phyloP scores from a whole-genome alignment of 1,140 invertebrate species.

The Bombus vancouverensis region DNA sequence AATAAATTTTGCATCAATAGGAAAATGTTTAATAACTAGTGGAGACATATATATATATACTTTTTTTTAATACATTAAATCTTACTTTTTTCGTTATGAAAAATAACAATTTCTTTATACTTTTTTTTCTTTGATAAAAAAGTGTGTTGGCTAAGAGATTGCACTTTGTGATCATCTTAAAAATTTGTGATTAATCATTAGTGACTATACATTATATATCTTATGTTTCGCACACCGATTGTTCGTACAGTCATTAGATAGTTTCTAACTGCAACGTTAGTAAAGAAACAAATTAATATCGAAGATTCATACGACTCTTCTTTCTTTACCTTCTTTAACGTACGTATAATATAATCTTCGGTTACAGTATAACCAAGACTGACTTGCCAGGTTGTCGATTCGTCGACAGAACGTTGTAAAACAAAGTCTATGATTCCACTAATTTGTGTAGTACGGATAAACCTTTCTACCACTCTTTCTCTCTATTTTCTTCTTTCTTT shows the following conservation, averaged over 20 bases:
- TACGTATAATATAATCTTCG: slow-evolving; percentile 55
- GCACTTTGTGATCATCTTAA: slow-evolving; percentile 83
- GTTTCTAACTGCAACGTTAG: slow-evolving; percentile 64
- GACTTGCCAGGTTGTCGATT: slow-evolving; percentile 49
- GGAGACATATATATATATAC: slow-evolving; percentile 72
- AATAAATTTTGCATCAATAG: slow-evolving; percentile 76
- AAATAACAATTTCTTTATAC: slow-evolving; percentile 83
- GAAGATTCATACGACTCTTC: slow-evolving; percentile 48
- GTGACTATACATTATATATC: slow-evolving; percentile 71
- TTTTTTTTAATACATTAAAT: slow-evolving; percentile 77
- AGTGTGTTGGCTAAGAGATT: slow-evolving; percentile 82
- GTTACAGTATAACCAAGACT: slow-evolving; percentile 55
- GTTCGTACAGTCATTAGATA: slow-evolving; percentile 69
- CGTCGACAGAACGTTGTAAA: slow-evolving; percentile 1
- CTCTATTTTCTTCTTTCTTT: neutral
- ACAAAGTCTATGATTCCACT: slow-evolving; percentile 7
- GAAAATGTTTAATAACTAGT: slow-evolving; percentile 79
- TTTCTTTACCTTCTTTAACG: slow-evolving; percentile 48
- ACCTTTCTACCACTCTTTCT: neutral
- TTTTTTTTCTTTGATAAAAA: slow-evolving; percentile 79
- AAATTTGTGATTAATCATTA: slow-evolving; percentile 75
- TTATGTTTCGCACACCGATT: slow-evolving; percentile 67
- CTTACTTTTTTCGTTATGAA: slow-evolving; percentile 79
- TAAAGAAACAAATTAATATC: slow-evolving; percentile 67
- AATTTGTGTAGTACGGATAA: neutral